Conservation (phyloP, 2,797 vertebrate genomes). For the Microctenopoma steveboyesi region DNA sequence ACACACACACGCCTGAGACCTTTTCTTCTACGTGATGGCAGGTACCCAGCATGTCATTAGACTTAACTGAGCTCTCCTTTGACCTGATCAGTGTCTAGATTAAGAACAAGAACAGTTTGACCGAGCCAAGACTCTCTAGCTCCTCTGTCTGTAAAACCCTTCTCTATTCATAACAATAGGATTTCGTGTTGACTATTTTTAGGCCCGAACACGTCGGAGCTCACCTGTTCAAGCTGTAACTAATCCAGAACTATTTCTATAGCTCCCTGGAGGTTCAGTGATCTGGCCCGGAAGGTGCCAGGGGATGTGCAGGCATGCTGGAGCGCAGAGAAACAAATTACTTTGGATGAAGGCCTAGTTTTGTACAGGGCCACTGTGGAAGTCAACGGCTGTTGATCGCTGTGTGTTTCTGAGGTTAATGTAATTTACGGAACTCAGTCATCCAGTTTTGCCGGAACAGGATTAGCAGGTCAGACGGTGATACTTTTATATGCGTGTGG, state of each 20-base stretch:
- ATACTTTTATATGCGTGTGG: neutral
- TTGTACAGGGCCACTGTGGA: slow-evolving; percentile 2
- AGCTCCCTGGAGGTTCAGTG: slow-evolving; percentile 51
- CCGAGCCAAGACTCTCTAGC: slow-evolving; percentile 10
- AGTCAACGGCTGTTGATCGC: slow-evolving; percentile 32
- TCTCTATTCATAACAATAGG: slow-evolving; percentile 63
- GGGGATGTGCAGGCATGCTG: slow-evolving; percentile 40
- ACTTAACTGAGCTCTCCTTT: slow-evolving; percentile 27
- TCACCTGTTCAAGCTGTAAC: slow-evolving; percentile 68
- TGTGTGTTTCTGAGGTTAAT: slow-evolving; percentile 20
- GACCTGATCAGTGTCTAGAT: slow-evolving; percentile 45
- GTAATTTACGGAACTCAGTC: slow-evolving; percentile 13
- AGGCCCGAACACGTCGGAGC: slow-evolving; percentile 55
- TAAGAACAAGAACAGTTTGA: slow-evolving; percentile 52
- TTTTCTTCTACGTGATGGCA: neutral
- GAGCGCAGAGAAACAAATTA: slow-evolving; percentile 11
- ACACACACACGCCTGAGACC: too few species aligned
- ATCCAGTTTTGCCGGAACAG: slow-evolving; percentile 15
- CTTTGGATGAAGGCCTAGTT: slow-evolving; percentile 24
- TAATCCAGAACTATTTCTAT: slow-evolving; percentile 65
- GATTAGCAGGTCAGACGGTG: slow-evolving; percentile 1
- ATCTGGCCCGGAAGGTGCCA: slow-evolving; percentile 47
- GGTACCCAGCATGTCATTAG: neutral
- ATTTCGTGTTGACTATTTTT: slow-evolving; percentile 60
- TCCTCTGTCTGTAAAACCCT: slow-evolving; percentile 24